Percentiles rank a stretch among this genome's conserved stretches.
phyloP scores from a whole-genome alignment of 2,797 vertebrate species.

The Eleutherodactylus coqui region DNA sequence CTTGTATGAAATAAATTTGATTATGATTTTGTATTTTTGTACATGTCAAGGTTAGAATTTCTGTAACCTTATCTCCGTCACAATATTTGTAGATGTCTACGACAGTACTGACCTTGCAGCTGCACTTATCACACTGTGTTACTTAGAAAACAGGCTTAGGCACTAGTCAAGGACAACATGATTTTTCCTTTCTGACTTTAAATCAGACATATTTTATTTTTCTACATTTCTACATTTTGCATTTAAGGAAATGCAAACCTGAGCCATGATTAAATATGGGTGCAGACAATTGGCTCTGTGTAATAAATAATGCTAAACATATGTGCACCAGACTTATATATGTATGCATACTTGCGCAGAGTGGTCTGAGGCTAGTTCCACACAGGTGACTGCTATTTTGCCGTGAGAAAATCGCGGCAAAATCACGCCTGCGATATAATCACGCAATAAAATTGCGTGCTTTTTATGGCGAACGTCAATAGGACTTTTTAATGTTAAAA shows the following conservation, averaged over 20 bases:
- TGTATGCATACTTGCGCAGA: too few species aligned
- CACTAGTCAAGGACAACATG: slow-evolving; percentile 40
- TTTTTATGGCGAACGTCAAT: too few species aligned
- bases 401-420: too few species aligned
- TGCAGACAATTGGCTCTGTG: not conserved
- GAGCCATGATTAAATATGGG: not conserved
- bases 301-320: too few species aligned
- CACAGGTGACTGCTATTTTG: too few species aligned
- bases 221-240: not conserved
- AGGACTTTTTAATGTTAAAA: too few species aligned
- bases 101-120: slow-evolving; percentile 60
- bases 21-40: slow-evolving; percentile 1
- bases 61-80: slow-evolving; percentile 44
- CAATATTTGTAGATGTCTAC: slow-evolving; percentile 49
- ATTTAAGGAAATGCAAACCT: not conserved
- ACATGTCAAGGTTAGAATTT: slow-evolving; percentile 44
- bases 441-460: too few species aligned
- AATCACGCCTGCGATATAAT: too few species aligned
- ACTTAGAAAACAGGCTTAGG: slow-evolving; percentile 35
- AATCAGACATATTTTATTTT: slow-evolving; percentile 15
- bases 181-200: slow-evolving; percentile 11
- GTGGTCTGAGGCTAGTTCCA: too few species aligned
- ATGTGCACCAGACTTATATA: too few species aligned
- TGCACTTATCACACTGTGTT: slow-evolving; percentile 46
- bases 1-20: not conserved